Evolutionary conservation across 2,113 vertebrate genomes (phyloP).

Genomic region (Tenrec ecaudatus): DNA sequence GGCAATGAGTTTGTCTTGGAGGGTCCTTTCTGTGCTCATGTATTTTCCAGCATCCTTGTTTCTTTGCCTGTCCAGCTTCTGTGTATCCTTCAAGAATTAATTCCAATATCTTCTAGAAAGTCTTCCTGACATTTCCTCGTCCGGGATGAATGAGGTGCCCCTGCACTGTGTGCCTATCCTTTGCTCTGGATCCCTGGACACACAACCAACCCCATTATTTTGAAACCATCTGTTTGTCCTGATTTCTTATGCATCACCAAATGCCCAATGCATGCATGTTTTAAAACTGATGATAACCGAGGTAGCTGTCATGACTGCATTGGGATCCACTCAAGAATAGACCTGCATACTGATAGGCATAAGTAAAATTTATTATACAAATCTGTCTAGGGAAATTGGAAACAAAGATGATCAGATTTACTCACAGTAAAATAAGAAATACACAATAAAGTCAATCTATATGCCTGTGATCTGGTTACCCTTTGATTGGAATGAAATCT

Average conservation of each 20-base stretch:
- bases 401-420: slow-evolving; percentile 5
- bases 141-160: fast-evolving
- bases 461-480: background rate
- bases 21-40: background rate
- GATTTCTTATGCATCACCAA: slow-evolving; percentile 66
- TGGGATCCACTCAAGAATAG: background rate
- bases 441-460: background rate
- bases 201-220: background rate
- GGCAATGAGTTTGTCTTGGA: background rate
- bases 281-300: slow-evolving; percentile 45
- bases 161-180: background rate
- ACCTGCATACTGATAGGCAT: slow-evolving; percentile 12
- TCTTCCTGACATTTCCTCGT: background rate
- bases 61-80: slow-evolving; percentile 10
- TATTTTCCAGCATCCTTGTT: background rate
- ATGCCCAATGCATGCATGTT: slow-evolving; percentile 41
- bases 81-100: slow-evolving; percentile 27
- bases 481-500: background rate
- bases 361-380: background rate
- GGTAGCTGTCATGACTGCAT: background rate
- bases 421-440: slow-evolving; percentile 12
- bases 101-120: slow-evolving; percentile 8
- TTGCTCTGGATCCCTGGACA: slow-evolving; percentile 17
- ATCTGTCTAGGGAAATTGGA: slow-evolving; percentile 9
- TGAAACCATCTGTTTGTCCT: slow-evolving; percentile 65